These are phyloP conservation scores for Polyploca ridens DNA, from an alignment of 2,888 invertebrate genomes.

Conservation along the genomic window DNA sequence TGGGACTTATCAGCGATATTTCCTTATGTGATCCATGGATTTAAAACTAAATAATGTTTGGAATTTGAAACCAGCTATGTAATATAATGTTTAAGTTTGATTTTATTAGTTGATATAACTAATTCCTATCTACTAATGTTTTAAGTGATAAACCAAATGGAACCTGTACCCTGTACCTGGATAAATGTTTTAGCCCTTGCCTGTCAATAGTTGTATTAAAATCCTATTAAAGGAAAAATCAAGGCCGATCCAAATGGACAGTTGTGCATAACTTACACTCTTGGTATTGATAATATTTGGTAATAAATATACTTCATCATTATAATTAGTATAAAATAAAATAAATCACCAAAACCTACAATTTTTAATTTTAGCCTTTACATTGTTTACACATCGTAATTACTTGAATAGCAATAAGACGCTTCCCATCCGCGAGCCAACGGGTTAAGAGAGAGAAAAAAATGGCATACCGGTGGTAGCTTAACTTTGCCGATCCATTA, in stretches of 20 bases:
- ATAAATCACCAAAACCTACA: not conserved
- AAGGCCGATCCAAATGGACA: not conserved
- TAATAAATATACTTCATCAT: not conserved
- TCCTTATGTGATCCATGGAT: not conserved
- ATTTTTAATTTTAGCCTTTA: not conserved
- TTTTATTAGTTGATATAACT: not conserved
- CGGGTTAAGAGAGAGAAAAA: no score
- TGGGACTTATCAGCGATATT: not conserved
- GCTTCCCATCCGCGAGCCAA: no score
- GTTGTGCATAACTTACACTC: not conserved
- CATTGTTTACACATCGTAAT: no score
- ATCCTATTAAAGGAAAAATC: not conserved
- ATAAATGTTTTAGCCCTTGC: not conserved
- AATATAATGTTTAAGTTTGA: conserved; percentile 2
- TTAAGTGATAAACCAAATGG: not conserved
- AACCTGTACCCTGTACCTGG: not conserved
- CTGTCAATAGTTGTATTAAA: not conserved
- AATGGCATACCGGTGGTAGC: no score
- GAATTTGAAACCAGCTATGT: not conserved
- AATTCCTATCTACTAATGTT: not conserved
- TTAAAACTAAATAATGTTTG: no score
- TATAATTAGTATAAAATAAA: conserved; percentile 4
- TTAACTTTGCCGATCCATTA: no score
- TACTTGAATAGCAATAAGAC: no score
- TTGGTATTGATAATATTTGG: not conserved